phyloP scores from a whole-genome alignment of 2,113 vertebrate species.

The Lates calcarifer region DNA sequence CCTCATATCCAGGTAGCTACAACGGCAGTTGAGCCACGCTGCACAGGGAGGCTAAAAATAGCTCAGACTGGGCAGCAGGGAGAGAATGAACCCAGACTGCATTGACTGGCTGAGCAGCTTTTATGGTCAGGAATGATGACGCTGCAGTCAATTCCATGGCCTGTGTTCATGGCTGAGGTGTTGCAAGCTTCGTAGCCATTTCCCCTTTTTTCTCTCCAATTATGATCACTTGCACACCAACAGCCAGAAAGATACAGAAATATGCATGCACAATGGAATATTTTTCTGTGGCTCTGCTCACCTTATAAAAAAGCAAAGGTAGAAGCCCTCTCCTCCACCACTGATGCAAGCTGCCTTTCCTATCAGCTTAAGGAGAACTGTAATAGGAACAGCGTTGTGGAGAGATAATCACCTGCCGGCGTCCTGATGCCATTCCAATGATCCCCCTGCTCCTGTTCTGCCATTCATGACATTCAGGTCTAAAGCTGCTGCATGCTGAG shows the following conservation, averaged over 20 bases:
- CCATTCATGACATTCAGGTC: conserved; percentile 40
- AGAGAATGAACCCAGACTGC: conserved; percentile 77
- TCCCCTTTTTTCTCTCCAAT: conserved; percentile 44
- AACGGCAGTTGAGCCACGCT: conserved; percentile 61
- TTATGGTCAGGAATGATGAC: conserved; percentile 80
- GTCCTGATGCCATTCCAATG: conserved; percentile 46
- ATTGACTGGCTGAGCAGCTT: conserved; percentile 79
- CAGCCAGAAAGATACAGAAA: not conserved
- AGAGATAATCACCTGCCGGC: conserved; percentile 52
- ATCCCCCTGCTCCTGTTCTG: conserved; percentile 46
- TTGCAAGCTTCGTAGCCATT: conserved; percentile 38
- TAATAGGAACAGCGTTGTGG: conserved; percentile 22
- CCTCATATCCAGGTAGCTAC: conserved; percentile 76
- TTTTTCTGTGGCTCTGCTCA: conserved; percentile 17
- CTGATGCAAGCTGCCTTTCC: conserved; percentile 24
- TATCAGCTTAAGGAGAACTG: conserved; percentile 39
- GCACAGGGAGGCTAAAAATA: conserved; percentile 80
- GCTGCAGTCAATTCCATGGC: conserved; percentile 70
- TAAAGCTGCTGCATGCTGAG: conserved; percentile 19
- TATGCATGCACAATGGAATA: conserved; percentile 3
- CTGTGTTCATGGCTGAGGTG: conserved; percentile 56
- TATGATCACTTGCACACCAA: conserved; percentile 31
- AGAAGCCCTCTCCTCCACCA: conserved; percentile 10
- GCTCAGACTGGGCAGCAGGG: conserved; percentile 66
- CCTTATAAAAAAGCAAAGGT: conserved; percentile 10